These are phyloP conservation scores for Cryptus armator DNA, from an alignment of 2,888 invertebrate species.

Conservation along the genomic window DNA sequence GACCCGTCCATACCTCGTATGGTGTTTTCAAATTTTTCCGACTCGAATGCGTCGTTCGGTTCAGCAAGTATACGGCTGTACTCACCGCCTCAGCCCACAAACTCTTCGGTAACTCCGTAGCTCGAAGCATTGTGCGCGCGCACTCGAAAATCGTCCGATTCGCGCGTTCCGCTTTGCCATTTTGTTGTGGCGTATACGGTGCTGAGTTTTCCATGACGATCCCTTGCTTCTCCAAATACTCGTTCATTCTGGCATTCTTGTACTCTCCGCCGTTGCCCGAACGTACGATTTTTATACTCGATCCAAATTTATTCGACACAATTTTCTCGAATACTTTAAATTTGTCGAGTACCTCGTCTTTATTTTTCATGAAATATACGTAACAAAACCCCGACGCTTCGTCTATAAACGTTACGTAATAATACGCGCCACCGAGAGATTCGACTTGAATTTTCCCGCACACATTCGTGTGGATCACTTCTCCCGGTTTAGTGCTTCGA, in stretches of 20 bases:
- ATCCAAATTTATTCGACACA: constrained; percentile 45
- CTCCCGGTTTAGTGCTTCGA: constrained; percentile 22
- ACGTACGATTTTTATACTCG: constrained; percentile 27
- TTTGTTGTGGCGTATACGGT: constrained; percentile 52
- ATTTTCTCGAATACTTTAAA: constrained; percentile 43
- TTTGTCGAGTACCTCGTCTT: constrained; percentile 48
- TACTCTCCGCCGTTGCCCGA: constrained; percentile 58
- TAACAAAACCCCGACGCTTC: constrained; percentile 50
- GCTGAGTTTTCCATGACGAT: constrained; percentile 30
- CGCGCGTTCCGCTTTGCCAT: constrained; percentile 63
- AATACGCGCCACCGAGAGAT: constrained; percentile 55
- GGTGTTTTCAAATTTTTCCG: constrained; percentile 1
- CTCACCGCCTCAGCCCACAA: constrained; percentile 37
- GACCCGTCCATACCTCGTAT: constrained; percentile 19
- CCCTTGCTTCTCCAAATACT: constrained; percentile 22
- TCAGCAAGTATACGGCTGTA: constrained; percentile 35
- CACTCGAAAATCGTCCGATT: constrained; percentile 65
- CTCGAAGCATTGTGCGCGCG: constrained; percentile 57
- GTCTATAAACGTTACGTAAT: constrained; percentile 61
- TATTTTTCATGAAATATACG: constrained; percentile 57
- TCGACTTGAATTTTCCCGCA: constrained; percentile 58
- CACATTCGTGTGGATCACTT: constrained; percentile 58
- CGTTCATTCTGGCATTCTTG: neutral
- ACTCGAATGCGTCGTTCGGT: constrained; percentile 5
- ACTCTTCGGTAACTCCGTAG: constrained; percentile 26